Evolutionary conservation across 2,113 vertebrate species (phyloP), one percentile per base, ranked within the genome.

Genomic region (Rhinopomastus cyanomelas): DNA sequence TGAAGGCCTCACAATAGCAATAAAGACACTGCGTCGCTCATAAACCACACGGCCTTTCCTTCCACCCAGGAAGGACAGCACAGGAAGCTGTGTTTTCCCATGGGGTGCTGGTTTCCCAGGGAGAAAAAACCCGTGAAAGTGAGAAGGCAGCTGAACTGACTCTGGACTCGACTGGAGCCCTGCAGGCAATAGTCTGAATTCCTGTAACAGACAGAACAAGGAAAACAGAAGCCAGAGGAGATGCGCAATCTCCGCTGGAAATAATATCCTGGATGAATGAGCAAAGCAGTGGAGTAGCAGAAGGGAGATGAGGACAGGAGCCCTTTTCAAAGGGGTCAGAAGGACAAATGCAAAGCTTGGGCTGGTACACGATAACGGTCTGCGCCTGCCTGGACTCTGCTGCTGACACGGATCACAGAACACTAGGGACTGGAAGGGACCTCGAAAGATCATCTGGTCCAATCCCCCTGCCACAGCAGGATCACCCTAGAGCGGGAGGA

Each of bases 341-440:
- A 65, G 6, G 15, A 60, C 19, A 20, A 51, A 72, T 7, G 27
- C 57, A 5, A 30, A 37, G 22, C 57, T 53, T 15, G n/a, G 29
- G 25, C 12, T 59, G 53, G 4, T 67, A 19, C n/a, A 27, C 1
- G 13, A 22, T 18, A 57, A 36, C 27, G 18, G 7, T 8, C 11
- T 3, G 3, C 9, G 36, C 8, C 15, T 46, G 2, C 30, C 15
- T 36, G 16, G 29, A 26, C 12, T 57, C 11, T 2, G 2, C 27
- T 39, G 7, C 46, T 30, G 20, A n/a, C 1, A 2, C 51, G 8
- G 37, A 46, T 22, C n/a, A n/a, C n/a, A n/a, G n/a, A n/a, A n/a
- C n/a, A n/a, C n/a, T n/a, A n/a, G n/a, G n/a, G n/a, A n/a, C n/a
- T n/a, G n/a, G n/a, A n/a, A n/a, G n/a, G n/a, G n/a, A n/a, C n/a